Evolutionary conservation across 1,140 invertebrate species (phyloP).

Genomic region (Streblospio benedicti): DNA sequence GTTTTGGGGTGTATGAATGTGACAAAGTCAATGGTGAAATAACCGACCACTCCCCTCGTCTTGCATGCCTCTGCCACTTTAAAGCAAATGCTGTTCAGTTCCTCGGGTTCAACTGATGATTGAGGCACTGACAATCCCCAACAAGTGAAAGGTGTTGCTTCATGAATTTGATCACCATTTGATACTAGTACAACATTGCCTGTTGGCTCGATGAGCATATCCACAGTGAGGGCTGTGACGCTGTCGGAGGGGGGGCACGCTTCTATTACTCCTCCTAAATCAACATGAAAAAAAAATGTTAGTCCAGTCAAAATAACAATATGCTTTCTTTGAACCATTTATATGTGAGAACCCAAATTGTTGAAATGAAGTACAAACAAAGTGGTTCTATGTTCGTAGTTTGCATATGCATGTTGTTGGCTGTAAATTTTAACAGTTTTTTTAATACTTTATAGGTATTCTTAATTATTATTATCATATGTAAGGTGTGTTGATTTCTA

Average conservation of each 20-base stretch:
- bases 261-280: slow-evolving; percentile 44
- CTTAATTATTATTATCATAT: too few relatives aligned
- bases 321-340: too few relatives aligned
- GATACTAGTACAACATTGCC: slow-evolving; percentile 33
- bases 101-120: slow-evolving; percentile 40
- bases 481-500: too few relatives aligned
- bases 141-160: slow-evolving; percentile 37
- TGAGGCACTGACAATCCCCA: slow-evolving; percentile 47
- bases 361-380: not conserved
- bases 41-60: slow-evolving; percentile 41
- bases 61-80: slow-evolving; percentile 42
- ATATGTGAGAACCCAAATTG: too few relatives aligned
- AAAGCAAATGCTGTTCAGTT: slow-evolving; percentile 34
- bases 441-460: not conserved
- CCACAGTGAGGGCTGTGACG: slow-evolving; percentile 39
- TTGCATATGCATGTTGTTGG: too few relatives aligned
- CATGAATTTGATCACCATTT: slow-evolving; percentile 46
- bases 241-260: slow-evolving; percentile 45
- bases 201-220: slow-evolving; percentile 44
- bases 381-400: too few relatives aligned
- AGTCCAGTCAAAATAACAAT: not conserved
- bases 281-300: not conserved
- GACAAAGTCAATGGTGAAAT: slow-evolving; percentile 43
- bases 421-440: not conserved
- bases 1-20: slow-evolving; percentile 43